Base-by-base conservation (phyloP, 2,888 invertebrate species). In the Dynastes hyllus region DNA sequence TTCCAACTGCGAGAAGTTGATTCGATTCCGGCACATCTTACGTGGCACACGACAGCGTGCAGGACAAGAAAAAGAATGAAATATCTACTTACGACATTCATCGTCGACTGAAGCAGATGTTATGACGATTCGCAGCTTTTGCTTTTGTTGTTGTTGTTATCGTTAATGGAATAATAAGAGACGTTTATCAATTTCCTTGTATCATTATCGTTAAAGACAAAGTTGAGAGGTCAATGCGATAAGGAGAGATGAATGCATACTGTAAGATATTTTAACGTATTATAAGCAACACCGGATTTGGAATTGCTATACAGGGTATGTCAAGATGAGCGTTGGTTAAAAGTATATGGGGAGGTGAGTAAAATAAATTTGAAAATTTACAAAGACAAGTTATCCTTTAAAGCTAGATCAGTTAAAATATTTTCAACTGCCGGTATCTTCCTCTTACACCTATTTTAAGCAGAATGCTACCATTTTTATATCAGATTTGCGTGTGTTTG, bases 161-260 rank as follows among this genome's bases (percentile, higher is more conserved):
- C 27, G 58, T 61, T 78, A 78, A 78, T 78, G 65, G 78, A 63
- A 78, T 78, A 50, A 78, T 78, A 71, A 73, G 51, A n/a, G 45
- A 22, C 65, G 70, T 71, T 78, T 78, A 63, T 61, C 61, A 51
- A 50, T 63, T 65, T 78, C 63, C 78, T 69, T 29, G 32, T 63
- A 16, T 63, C 50, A 45, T 51, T 71, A 51, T 71, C 32, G 29
- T 16, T 32, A 16, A 27, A 11, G 29, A 58, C 16, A 37, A 73
- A 73, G 71, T 73, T 73, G 71, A 73, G 58, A 58, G 73, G 58
- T 73, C 73, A 73, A 32, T 40, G 29, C 2, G 73, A 73, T 61
- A 61, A 70, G 53, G 53, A 55, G 27, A 13, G 27, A 37, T 22
- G n/a, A 61, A 16, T 37, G 58, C 16, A 16, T 40, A 61, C 32